Percentiles rank a stretch among this genome's conserved stretches.
These are phyloP conservation scores for Pilophorus perplexus DNA, from an alignment of 2,888 invertebrate genomes.

Conservation along the genomic window DNA sequence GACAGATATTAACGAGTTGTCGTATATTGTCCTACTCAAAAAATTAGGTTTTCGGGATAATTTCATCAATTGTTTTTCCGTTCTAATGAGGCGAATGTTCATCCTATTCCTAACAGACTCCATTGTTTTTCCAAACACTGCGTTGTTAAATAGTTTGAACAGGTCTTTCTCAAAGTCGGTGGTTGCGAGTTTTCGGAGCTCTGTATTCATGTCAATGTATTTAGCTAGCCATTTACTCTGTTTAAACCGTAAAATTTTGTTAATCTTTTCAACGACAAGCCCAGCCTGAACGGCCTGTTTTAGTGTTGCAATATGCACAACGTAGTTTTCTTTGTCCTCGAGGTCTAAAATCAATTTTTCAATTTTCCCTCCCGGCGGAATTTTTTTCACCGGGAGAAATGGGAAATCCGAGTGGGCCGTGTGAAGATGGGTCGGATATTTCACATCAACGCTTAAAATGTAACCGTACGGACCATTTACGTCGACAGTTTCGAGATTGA, in stretches of 20 bases:
- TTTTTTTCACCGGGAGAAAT: slow-evolving; percentile 18
- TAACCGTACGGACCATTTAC: slow-evolving; percentile 35
- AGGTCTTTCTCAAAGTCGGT: slow-evolving; percentile 53
- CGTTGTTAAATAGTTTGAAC: slow-evolving; percentile 53
- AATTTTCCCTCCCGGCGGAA: slow-evolving; percentile 19
- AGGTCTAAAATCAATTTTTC: slow-evolving; percentile 41
- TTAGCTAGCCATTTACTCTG: slow-evolving; percentile 50
- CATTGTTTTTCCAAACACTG: slow-evolving; percentile 52
- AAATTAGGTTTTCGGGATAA: slow-evolving; percentile 36
- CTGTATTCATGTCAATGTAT: slow-evolving; percentile 48
- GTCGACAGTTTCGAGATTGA: slow-evolving; percentile 29
- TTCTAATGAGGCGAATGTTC: slow-evolving; percentile 26
- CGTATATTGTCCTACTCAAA: slow-evolving; percentile 19
- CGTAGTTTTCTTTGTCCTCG: slow-evolving; percentile 22
- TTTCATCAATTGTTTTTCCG: slow-evolving; percentile 13
- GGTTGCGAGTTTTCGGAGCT: slow-evolving; percentile 46
- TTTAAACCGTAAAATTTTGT: slow-evolving; percentile 49
- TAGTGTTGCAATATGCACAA: not conserved
- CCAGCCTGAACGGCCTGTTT: slow-evolving; percentile 45
- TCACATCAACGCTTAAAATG: slow-evolving; percentile 39
- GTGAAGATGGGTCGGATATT: slow-evolving; percentile 41
- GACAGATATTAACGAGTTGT: slow-evolving; percentile 32
- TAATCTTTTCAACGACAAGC: slow-evolving; percentile 49
- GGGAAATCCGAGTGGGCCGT: slow-evolving; percentile 34
- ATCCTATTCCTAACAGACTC: slow-evolving; percentile 45